Base-by-base conservation (phyloP, 30 jellyfish, hydroid and myxozoan species). In the Clytia hemisphaerica region DNA sequence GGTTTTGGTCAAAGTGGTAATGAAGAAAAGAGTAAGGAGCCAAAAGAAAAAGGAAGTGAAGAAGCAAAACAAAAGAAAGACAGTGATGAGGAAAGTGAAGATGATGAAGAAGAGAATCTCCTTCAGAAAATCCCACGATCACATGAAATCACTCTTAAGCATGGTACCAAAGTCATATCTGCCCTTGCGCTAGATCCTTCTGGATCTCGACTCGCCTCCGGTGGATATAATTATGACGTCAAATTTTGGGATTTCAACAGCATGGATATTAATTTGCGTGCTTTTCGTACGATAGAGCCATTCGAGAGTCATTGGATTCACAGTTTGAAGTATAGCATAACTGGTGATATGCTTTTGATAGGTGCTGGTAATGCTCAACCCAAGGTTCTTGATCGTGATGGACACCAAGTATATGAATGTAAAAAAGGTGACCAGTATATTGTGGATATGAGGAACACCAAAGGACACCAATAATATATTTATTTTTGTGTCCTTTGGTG, bases 401-500 rank as follows among this genome's bases (percentile, higher is more conserved):
- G 97, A n/a, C 94, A 82, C 61, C 73, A 75, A 46, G 58, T 88
- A 16, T 88, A 80, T 59, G 97, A 88, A 75, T 88, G 97, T 73
- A 88, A 75, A 35, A 80, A 82, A 53, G 97, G 97, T 0, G 97
- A 88, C 55, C 97, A 82, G 72, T 88, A 88, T 46, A 88, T 88
- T 67, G 97, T 88, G 37, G 97, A 88, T 61, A 88, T 88, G 97
- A 69, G 53, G 25, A 80, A 88, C 54, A 88, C 97, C 6, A 88
- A 88, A 79, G 97, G 97, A 46, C 97, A 88, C n/a, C n/a, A n/a
- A n/a, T n/a, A n/a, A n/a, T n/a, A n/a, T n/a, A n/a, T n/a, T n/a
- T n/a, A n/a, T n/a, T n/a, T n/a, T n/a, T n/a, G n/a, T 88, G 97
- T 46, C 97, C 97, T 79, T 88, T 88, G 6, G 97, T 88, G 54